A percentile compares a stretch with the other conserved stretches of the same genome.
Evolutionary conservation across 2,113 vertebrate genomes (phyloP).

Genomic region (Cygnus buccinator): DNA sequence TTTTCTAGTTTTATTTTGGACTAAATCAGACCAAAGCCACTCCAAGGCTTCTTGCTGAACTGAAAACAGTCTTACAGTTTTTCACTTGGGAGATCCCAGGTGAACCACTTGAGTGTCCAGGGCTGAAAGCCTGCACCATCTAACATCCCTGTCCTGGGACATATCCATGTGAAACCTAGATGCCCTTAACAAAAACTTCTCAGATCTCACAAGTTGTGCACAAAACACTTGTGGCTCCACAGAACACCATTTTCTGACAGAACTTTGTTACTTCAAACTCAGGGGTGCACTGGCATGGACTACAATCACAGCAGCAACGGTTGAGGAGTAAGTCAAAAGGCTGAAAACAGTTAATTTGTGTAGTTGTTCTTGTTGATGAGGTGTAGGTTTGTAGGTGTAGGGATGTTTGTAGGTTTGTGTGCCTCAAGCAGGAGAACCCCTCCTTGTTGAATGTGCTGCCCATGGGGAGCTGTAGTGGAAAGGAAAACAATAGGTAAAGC

Average conservation of each 20-base stretch:
- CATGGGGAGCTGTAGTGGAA: neutral
- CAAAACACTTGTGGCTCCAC: neutral
- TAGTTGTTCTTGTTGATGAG: neutral
- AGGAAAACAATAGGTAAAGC: neutral
- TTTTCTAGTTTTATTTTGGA: neutral
- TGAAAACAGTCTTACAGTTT: neutral
- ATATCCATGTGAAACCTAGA: neutral
- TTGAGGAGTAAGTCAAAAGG: neutral
- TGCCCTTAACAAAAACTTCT: neutral
- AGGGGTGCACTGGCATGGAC: neutral
- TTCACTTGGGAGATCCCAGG: neutral
- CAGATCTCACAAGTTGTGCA: neutral
- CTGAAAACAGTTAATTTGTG: neutral
- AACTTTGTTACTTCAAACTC: neutral
- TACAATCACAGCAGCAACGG: neutral
- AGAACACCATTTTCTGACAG: neutral
- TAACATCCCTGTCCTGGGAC: neutral
- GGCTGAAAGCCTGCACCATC: neutral
- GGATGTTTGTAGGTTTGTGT: neutral
- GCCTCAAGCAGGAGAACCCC: neutral
- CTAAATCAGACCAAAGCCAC: neutral
- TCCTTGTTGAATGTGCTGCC: neutral
- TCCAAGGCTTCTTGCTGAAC: neutral
- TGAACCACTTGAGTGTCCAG: neutral
- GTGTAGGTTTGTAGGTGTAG: neutral